Evolutionary conservation across 2,113 vertebrate genomes (phyloP).

Genomic region (Phaethornis superciliosus): DNA sequence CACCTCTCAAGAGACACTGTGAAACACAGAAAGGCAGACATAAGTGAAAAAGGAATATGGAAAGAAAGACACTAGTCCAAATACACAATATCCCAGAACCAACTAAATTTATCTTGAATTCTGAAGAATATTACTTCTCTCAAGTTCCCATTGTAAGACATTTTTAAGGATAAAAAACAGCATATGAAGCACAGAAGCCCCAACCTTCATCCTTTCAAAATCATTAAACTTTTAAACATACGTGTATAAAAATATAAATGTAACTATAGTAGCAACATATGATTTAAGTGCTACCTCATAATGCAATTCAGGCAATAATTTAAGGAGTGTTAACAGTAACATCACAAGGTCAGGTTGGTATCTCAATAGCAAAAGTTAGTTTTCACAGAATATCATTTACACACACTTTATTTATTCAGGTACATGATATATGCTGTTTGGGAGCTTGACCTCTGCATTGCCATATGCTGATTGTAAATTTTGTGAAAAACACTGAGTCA

Average conservation of each 20-base stretch:
- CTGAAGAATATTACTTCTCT: neutral
- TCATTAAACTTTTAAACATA: neutral
- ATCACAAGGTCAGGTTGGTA: neutral
- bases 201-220: neutral
- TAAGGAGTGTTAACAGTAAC: neutral
- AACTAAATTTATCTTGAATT: neutral
- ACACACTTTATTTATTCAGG: slow-evolving; percentile 48
- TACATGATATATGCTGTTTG: neutral
- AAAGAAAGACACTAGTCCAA: neutral
- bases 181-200: neutral
- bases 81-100: neutral
- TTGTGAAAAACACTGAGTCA: neutral
- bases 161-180: neutral
- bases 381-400: neutral
- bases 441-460: slow-evolving; percentile 47
- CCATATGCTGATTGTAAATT: slow-evolving; percentile 53
- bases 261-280: neutral
- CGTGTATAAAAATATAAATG: fast-evolving
- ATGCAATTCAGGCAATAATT: neutral
- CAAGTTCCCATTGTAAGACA: neutral
- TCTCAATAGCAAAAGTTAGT: neutral
- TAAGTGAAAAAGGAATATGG: neutral
- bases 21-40: neutral
- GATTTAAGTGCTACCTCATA: neutral
- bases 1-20: neutral